A percentile compares a stretch with the other conserved stretches of the same genome.
Conservation (phyloP, 2,113 vertebrate species). For the Recurvirostra avosetta region DNA sequence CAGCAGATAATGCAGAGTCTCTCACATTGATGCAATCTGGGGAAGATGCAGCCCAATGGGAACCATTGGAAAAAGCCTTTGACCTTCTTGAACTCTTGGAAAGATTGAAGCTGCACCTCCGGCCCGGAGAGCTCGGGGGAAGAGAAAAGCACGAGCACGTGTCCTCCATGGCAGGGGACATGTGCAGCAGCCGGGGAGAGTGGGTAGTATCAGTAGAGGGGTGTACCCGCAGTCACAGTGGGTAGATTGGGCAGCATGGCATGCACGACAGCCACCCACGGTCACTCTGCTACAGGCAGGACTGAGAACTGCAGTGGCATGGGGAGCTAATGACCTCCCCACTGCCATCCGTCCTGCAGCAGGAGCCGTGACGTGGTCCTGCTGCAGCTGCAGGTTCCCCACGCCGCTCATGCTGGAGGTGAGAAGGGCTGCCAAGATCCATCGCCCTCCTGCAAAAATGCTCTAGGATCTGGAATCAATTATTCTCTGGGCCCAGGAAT, state of each 20-base stretch:
- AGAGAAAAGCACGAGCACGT: background rate
- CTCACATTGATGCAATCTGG: background rate
- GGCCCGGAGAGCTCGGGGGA: background rate
- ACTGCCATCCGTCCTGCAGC: background rate
- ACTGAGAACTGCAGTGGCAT: rapidly evolving
- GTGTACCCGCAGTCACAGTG: rapidly evolving
- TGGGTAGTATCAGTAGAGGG: background rate
- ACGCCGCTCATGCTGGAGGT: background rate
- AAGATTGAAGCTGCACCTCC: background rate
- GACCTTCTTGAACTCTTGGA: background rate
- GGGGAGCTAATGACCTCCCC: background rate
- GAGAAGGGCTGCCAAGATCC: conserved; percentile 9
- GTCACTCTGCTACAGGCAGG: background rate
- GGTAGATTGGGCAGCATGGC: background rate
- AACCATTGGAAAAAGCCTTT: background rate
- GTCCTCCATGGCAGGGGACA: background rate
- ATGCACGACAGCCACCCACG: background rate
- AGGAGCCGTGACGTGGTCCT: background rate
- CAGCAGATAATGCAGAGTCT: background rate
- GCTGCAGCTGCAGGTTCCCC: background rate
- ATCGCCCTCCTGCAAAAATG: background rate
- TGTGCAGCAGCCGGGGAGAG: background rate
- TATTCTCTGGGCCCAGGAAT: conserved; percentile 7
- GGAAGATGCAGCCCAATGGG: background rate
- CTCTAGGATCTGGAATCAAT: conserved; percentile 20